These are phyloP conservation scores for Anomalospiza imberbis DNA, from an alignment of 2,797 vertebrate genomes.

Conservation along the genomic window DNA sequence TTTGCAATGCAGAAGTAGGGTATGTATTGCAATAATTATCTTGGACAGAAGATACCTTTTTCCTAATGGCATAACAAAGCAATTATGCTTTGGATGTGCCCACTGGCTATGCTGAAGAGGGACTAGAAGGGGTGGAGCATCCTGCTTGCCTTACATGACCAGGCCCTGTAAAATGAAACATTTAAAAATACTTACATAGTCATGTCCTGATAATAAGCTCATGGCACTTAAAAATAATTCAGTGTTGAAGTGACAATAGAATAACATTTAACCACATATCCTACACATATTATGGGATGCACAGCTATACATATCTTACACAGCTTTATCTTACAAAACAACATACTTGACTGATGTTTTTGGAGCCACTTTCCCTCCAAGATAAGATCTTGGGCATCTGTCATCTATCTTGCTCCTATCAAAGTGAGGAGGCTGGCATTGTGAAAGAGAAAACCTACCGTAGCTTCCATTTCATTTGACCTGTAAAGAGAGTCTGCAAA, in stretches of 20 bases:
- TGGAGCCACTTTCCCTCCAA: not conserved
- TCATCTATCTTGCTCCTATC: not conserved
- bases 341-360: not conserved
- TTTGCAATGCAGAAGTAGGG: not conserved
- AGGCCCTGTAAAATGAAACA: not conserved
- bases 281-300: not conserved
- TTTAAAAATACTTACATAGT: not conserved
- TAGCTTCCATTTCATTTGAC: slow-evolving; percentile 24
- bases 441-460: slow-evolving; percentile 35
- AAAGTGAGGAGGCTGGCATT: slow-evolving; percentile 8
- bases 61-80: not conserved
- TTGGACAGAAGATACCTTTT: not conserved
- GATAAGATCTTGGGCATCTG: not conserved
- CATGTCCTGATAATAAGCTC: not conserved
- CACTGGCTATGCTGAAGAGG: not conserved
- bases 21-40: not conserved
- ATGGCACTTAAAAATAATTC: not conserved
- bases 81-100: not conserved
- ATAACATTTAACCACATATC: not conserved
- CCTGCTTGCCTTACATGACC: not conserved
- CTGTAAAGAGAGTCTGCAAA: slow-evolving; percentile 23
- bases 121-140: not conserved
- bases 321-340: not conserved
- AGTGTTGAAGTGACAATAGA: not conserved
- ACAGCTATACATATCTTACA: not conserved